Evolutionary conservation across 2,113 vertebrate genomes (phyloP).

Genomic region (Tauraco erythrolophus): DNA sequence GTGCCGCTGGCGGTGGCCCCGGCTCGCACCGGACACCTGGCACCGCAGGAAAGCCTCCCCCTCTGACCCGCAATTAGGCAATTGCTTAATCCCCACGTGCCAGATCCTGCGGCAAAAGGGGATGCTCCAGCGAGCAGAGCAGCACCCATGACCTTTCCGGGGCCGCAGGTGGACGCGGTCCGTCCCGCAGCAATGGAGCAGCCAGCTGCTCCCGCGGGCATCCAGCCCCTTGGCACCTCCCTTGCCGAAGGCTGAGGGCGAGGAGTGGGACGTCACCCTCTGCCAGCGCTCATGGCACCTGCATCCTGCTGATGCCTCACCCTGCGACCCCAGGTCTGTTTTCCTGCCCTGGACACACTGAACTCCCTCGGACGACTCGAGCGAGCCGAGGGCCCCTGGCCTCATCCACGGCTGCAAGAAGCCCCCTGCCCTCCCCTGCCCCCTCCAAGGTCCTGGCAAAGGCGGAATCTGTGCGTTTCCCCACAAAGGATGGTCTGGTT

Average conservation of each 20-base stretch:
- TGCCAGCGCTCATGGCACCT: not conserved
- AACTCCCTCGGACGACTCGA: not conserved
- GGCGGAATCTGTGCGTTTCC: not conserved
- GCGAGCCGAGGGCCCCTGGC: too few relatives aligned
- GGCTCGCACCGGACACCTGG: too few relatives aligned
- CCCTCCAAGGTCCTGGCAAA: not conserved
- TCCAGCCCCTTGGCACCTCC: not conserved
- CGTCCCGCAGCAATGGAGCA: too few relatives aligned
- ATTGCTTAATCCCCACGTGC: not conserved
- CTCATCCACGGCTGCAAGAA: not conserved
- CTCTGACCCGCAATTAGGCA: not conserved
- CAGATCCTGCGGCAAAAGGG: not conserved
- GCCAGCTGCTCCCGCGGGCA: too few relatives aligned
- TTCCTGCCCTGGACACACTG: not conserved
- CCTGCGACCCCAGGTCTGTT: accelerated
- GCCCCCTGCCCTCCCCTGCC: not conserved
- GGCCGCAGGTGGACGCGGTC: too few relatives aligned
- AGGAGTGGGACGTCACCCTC: not conserved
- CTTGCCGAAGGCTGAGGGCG: accelerated
- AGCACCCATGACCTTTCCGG: not conserved
- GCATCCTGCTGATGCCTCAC: not conserved
- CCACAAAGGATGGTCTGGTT: not conserved
- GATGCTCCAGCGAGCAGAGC: not conserved
- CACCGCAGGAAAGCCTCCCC: too few relatives aligned
- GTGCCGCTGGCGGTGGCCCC: not conserved